Conservation (phyloP, 1,140 invertebrate genomes). For the Nylanderia fulva region DNA sequence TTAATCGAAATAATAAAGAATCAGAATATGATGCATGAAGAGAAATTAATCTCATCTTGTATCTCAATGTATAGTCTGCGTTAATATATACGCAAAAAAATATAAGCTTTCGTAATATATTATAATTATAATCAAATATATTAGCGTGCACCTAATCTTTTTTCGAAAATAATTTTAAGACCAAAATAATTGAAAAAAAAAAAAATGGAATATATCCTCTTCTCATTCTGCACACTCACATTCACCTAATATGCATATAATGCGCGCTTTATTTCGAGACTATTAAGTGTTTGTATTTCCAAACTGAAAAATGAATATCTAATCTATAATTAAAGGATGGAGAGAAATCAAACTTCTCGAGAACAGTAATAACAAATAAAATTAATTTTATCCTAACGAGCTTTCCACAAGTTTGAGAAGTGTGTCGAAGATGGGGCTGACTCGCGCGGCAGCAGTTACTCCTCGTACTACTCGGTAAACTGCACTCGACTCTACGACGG, state of each 20-base stretch:
- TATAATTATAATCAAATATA: too few relatives aligned
- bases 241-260: background rate
- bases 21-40: background rate
- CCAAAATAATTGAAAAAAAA: too few relatives aligned
- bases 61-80: background rate
- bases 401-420: conserved; percentile 49
- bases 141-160: too few relatives aligned
- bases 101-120: background rate
- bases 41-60: background rate
- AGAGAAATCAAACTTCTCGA: conserved; percentile 5
- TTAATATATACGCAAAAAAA: background rate
- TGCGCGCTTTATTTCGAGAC: background rate
- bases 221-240: background rate
- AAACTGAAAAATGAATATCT: background rate
- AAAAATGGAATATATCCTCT: too few relatives aligned
- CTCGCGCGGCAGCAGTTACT: conserved; percentile 28
- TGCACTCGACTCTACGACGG: conserved; percentile 45
- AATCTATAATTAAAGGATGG: background rate
- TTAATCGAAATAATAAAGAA: background rate
- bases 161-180: too few relatives aligned
- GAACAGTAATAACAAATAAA: conserved; percentile 42
- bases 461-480: conserved; percentile 40
- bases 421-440: background rate
- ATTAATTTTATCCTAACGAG: conserved; percentile 52
- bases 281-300: background rate